A percentile compares a stretch with the other conserved stretches of the same genome.
These are phyloP conservation scores for Pachycephala philippinensis DNA, from an alignment of 2,113 vertebrate genomes.

Conservation along the genomic window DNA sequence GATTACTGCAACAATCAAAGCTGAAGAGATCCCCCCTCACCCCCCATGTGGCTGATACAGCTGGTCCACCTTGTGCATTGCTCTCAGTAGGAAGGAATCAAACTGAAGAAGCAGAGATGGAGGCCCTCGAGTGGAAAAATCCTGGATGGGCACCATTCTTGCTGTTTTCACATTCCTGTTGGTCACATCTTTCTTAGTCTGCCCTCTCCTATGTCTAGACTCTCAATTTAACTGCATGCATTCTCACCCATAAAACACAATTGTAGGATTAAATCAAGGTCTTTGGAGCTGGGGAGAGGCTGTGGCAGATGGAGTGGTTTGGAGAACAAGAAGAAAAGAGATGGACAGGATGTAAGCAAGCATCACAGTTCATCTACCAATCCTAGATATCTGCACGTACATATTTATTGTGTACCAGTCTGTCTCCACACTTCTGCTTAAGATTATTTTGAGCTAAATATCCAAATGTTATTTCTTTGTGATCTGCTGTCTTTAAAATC, in stretches of 20 bases:
- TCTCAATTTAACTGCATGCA: not conserved
- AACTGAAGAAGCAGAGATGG: slow-evolving; percentile 30
- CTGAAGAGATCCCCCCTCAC: not conserved
- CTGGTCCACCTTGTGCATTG: not conserved
- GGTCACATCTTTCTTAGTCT: not conserved
- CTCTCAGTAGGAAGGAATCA: slow-evolving; percentile 19
- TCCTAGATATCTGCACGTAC: not conserved
- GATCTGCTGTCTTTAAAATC: not conserved
- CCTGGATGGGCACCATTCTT: not conserved
- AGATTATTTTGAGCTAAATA: not conserved
- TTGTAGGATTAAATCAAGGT: not conserved
- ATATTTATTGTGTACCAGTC: not conserved
- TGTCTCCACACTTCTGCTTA: not conserved
- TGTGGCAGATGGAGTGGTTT: not conserved
- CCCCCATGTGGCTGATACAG: not conserved
- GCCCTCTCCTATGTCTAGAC: not conserved
- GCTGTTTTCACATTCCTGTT: not conserved
- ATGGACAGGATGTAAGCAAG: not conserved
- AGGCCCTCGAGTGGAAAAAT: not conserved
- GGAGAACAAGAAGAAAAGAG: not conserved
- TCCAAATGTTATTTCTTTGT: not conserved
- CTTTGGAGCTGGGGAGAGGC: not conserved
- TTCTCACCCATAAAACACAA: not conserved
- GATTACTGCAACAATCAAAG: not conserved
- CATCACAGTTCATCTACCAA: not conserved